A percentile compares a stretch with the other conserved stretches of the same genome.
phyloP scores from a whole-genome alignment of 1,140 invertebrate species.

The Leptinotarsa defecta region DNA sequence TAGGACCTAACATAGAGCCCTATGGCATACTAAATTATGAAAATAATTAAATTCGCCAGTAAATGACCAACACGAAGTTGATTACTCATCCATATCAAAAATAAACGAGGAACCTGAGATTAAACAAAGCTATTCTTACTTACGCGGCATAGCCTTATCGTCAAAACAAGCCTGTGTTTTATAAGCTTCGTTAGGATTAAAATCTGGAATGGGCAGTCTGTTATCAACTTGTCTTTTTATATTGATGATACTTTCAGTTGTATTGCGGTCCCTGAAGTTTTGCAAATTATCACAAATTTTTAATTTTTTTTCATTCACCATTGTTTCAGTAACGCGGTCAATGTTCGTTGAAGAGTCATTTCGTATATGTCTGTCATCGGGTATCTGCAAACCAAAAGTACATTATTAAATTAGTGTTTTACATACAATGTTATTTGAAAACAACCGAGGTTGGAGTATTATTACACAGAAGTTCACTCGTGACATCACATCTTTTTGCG shows the following conservation, averaged over 20 bases:
- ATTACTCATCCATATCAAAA: no score
- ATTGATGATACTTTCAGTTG: constrained; percentile 18
- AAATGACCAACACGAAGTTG: no score
- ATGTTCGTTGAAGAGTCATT: constrained; percentile 23
- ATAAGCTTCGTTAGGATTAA: background rate
- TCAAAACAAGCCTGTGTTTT: constrained; percentile 5
- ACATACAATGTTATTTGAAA: no score
- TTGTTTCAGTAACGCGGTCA: constrained; percentile 5
- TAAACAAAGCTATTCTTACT: background rate
- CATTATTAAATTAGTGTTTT: no score
- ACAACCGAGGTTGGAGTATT: no score
- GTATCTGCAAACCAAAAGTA: constrained; percentile 30
- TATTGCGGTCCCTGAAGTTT: constrained; percentile 9
- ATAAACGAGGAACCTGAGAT: no score
- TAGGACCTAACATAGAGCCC: no score
- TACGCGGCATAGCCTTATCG: constrained; percentile 20
- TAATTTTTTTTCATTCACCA: constrained; percentile 3
- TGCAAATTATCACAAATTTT: constrained; percentile 7
- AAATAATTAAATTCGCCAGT: no score
- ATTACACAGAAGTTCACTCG: no score
- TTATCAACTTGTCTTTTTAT: constrained; percentile 17
- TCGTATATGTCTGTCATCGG: constrained; percentile 29
- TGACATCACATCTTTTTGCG: no score
- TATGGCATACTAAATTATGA: no score
- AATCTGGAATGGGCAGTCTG: constrained; percentile 1